These are phyloP conservation scores for Patella pellucida DNA, from an alignment of 2,888 invertebrate species.

Conservation along the genomic window DNA sequence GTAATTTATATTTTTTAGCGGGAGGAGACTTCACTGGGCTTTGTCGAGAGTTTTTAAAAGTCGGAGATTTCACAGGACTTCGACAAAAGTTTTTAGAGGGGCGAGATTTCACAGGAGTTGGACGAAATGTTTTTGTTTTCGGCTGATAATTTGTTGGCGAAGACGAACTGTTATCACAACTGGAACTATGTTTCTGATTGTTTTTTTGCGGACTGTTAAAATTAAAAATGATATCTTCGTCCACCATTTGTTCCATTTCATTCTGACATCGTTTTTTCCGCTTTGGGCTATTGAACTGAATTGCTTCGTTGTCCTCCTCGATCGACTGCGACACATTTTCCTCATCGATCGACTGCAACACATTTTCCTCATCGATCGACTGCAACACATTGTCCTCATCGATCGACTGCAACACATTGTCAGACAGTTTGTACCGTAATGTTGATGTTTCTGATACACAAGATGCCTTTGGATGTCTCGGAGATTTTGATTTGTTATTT, in stretches of 20 bases:
- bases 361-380: not conserved
- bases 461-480: not conserved
- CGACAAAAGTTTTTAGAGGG: not conserved
- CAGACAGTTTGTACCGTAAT: not conserved
- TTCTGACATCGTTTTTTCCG: not conserved
- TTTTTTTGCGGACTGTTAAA: conserved; percentile 49
- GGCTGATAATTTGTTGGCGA: not conserved
- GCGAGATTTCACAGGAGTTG: not conserved
- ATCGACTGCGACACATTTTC: not conserved
- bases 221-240: conserved; percentile 49
- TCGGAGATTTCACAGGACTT: no score
- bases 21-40: no score
- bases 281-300: not conserved
- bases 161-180: not conserved
- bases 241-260: conserved; percentile 13
- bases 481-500: not conserved
- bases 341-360: not conserved
- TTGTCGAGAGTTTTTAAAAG: no score
- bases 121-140: not conserved
- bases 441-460: not conserved
- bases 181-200: conserved; percentile 33
- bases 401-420: not conserved
- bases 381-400: not conserved
- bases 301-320: not conserved
- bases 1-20: no score